A percentile compares a stretch with the other conserved stretches of the same genome.
phyloP scores from a whole-genome alignment of 2,113 vertebrate species.

The Centropus unirufus region DNA sequence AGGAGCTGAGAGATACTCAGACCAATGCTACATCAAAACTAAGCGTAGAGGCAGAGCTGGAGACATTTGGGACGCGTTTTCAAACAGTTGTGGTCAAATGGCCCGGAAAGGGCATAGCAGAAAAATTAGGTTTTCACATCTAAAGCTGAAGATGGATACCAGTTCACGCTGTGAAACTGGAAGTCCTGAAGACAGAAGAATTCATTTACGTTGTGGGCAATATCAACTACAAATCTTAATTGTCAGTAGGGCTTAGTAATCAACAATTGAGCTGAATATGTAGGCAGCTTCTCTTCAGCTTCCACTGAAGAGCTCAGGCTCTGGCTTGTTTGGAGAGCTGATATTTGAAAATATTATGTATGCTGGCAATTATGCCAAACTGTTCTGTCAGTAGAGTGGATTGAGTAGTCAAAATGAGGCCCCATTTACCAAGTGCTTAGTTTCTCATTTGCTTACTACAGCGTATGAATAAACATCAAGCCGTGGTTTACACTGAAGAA shows the following conservation, averaged over 20 bases:
- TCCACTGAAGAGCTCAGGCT: constrained; percentile 16
- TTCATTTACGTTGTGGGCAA: not conserved
- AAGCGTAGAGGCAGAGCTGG: not conserved
- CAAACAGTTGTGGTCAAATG: not conserved
- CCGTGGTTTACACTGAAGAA: constrained; percentile 10
- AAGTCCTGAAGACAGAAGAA: not conserved
- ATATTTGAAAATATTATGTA: constrained; percentile 57
- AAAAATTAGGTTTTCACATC: not conserved
- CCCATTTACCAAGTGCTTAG: constrained; percentile 45
- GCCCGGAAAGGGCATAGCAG: not conserved
- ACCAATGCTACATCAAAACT: not conserved
- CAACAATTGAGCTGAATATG: not conserved
- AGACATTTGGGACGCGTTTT: not conserved
- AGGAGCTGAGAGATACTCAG: not conserved
- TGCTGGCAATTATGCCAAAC: constrained; percentile 26
- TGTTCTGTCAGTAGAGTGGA: constrained; percentile 29
- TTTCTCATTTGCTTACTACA: constrained; percentile 57
- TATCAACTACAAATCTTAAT: constrained; percentile 3
- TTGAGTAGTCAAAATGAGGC: constrained; percentile 49
- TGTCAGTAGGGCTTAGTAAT: not conserved
- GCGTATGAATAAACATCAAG: constrained; percentile 52
- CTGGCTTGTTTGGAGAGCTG: constrained; percentile 45
- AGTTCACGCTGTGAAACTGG: not conserved
- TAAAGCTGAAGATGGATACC: not conserved
- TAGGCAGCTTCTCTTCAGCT: constrained; percentile 8